These are phyloP conservation scores for Sphyrna mokarran DNA, from an alignment of 2,113 vertebrate genomes.

Conservation along the genomic window DNA sequence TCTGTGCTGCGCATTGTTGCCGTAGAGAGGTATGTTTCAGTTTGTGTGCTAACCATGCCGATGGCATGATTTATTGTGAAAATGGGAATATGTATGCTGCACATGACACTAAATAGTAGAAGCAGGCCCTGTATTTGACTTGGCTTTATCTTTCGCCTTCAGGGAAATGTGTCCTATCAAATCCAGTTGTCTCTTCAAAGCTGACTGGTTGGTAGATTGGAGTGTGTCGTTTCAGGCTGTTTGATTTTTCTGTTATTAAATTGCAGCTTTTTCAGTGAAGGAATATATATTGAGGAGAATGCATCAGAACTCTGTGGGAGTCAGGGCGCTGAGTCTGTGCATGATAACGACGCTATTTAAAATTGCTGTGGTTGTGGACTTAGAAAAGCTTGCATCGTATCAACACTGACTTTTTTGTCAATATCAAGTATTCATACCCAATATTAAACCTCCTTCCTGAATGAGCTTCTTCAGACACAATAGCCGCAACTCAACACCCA, in stretches of 20 bases:
- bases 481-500: no score
- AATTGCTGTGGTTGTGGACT: background rate
- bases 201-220: background rate
- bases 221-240: background rate
- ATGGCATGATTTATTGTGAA: background rate
- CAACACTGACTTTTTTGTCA: background rate
- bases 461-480: no score
- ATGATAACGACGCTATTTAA: background rate
- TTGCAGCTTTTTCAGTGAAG: background rate
- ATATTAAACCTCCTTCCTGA: background rate
- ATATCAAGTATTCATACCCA: background rate
- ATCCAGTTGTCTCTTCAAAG: conserved; percentile 18
- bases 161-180: background rate
- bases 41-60: background rate
- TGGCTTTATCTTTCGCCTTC: background rate
- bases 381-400: background rate
- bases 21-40: background rate
- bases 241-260: background rate
- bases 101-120: background rate
- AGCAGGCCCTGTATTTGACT: background rate
- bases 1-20: background rate
- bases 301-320: background rate
- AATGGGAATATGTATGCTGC: background rate
- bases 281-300: background rate
- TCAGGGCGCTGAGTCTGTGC: background rate